Evolutionary conservation across 2,888 invertebrate genomes (phyloP).

Genomic region (Brachypalpus laphriformis): DNA sequence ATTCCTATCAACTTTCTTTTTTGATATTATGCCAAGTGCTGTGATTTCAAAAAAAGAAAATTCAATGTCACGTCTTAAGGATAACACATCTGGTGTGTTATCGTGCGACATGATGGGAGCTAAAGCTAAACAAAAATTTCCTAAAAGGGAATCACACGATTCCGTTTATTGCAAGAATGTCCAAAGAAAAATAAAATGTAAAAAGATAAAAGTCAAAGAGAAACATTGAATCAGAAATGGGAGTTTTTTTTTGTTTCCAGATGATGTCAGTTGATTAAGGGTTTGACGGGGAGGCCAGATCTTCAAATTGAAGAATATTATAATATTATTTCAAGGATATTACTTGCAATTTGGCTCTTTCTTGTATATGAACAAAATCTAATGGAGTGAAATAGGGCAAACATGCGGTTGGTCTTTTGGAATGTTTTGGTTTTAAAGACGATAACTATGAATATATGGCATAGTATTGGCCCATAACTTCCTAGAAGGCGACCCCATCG

Average conservation of each 20-base stretch:
- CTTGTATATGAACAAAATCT: not conserved
- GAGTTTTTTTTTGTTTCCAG: not conserved
- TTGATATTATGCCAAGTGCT: conserved; percentile 13
- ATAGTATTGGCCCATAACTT: too few species aligned
- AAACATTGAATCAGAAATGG: not conserved
- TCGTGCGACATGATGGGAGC: not conserved
- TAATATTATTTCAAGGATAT: not conserved
- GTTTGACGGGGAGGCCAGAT: not conserved
- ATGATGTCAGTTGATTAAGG: not conserved
- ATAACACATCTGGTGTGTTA: conserved; percentile 21
- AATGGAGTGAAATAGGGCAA: too few species aligned
- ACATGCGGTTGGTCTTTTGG: too few species aligned
- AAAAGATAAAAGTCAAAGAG: not conserved
- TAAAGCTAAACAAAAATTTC: not conserved
- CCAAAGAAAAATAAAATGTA: not conserved
- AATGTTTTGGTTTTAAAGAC: too few species aligned
- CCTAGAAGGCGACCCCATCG: too few species aligned
- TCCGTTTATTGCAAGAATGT: not conserved
- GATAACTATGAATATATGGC: too few species aligned
- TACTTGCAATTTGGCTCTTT: not conserved
- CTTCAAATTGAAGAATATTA: not conserved
- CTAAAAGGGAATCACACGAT: not conserved
- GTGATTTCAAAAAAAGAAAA: not conserved
- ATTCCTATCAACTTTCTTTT: not conserved
- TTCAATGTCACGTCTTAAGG: conserved; percentile 14